Percentiles rank a stretch among this genome's conserved stretches.
These are phyloP conservation scores for Propithecus perrieri DNA, from an alignment of 2,797 vertebrate genomes.

Conservation along the genomic window DNA sequence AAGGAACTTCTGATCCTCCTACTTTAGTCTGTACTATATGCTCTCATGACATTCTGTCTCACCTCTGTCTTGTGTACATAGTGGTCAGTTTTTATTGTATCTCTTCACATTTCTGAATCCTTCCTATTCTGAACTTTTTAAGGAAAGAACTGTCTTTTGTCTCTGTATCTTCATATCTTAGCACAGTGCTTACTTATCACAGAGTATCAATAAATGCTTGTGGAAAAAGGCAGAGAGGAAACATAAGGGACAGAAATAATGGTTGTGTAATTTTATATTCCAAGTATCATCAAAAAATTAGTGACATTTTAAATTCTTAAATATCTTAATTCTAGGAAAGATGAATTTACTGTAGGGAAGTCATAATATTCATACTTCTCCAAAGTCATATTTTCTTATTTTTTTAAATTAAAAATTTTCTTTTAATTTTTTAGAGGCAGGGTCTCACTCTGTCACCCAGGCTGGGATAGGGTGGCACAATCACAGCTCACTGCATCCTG, in stretches of 20 bases:
- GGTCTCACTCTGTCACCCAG: not conserved
- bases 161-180: not conserved
- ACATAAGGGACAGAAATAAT: not conserved
- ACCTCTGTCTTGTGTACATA: not conserved
- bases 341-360: not conserved
- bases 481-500: not conserved
- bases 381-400: not conserved
- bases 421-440: not conserved
- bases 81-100: not conserved
- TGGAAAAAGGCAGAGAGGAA: not conserved
- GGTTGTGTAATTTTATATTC: not conserved
- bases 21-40: not conserved
- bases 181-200: not conserved
- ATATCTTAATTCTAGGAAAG: not conserved
- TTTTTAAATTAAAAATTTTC: no score
- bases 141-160: not conserved
- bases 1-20: not conserved
- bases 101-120: not conserved
- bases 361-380: not conserved
- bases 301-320: not conserved
- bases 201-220: not conserved
- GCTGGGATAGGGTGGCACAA: not conserved
- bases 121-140: conserved; percentile 8
- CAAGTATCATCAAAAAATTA: not conserved
- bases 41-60: not conserved